Evolutionary conservation across 1,140 invertebrate species (phyloP).

Genomic region (Aporrectodea caliginosa): DNA sequence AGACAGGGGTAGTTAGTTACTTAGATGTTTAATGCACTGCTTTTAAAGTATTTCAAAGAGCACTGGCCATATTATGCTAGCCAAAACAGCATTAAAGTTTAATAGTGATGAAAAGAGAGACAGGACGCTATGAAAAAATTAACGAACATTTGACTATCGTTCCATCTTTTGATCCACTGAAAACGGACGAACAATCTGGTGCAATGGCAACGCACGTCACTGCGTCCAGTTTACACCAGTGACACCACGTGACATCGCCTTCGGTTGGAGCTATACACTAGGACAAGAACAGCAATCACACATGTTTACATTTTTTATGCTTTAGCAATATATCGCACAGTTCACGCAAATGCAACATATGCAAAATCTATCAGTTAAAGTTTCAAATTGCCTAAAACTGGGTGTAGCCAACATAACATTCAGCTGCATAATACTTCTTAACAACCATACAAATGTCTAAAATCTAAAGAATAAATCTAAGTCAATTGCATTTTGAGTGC

Average conservation of each 20-base stretch:
- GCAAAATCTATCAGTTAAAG: background rate
- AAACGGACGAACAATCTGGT: background rate
- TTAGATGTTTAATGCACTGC: too few relatives aligned
- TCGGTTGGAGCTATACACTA: background rate
- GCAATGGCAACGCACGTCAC: background rate
- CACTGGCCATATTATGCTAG: too few relatives aligned
- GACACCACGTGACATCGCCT: background rate
- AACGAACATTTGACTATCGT: background rate
- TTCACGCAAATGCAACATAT: background rate
- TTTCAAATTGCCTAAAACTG: background rate
- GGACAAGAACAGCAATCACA: background rate
- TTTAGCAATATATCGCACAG: too few relatives aligned
- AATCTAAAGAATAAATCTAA: background rate
- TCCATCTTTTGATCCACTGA: background rate
- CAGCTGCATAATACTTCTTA: background rate
- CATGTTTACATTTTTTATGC: background rate
- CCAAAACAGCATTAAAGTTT: background rate
- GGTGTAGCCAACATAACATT: background rate
- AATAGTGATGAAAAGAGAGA: background rate
- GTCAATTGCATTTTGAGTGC: background rate
- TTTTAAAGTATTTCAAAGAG: too few relatives aligned
- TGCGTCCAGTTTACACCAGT: background rate
- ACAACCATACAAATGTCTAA: background rate
- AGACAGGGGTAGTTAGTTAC: too few relatives aligned
- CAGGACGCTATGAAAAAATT: background rate